These are phyloP conservation scores for Phragmatobia fuliginosa DNA, from an alignment of 2,888 invertebrate species.

Conservation along the genomic window DNA sequence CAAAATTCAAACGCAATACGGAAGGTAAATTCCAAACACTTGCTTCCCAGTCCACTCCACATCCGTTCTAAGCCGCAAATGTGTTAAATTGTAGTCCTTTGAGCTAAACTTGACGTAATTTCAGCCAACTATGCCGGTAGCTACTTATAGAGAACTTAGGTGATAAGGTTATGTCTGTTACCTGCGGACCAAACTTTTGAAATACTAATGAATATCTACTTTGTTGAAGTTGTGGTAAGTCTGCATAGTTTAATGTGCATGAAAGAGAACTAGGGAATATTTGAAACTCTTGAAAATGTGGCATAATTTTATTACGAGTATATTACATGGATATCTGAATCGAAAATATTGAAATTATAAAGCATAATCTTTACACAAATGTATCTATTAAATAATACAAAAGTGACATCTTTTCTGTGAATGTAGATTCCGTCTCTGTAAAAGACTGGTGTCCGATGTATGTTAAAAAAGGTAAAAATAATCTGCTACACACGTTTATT, in stretches of 20 bases:
- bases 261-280: background rate
- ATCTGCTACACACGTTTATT: too few species aligned
- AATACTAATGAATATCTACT: slow-evolving; percentile 17
- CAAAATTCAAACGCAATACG: slow-evolving; percentile 5
- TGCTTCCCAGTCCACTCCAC: slow-evolving; percentile 19
- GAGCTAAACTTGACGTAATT: slow-evolving; percentile 48
- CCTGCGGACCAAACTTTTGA: slow-evolving; percentile 8
- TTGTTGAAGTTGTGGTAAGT: background rate
- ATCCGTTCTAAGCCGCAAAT: slow-evolving; percentile 36
- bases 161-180: slow-evolving; percentile 32
- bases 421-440: too few species aligned
- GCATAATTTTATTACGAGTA: background rate
- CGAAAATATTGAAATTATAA: too few species aligned
- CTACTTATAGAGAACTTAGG: slow-evolving; percentile 28
- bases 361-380: too few species aligned
- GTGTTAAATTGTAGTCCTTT: slow-evolving; percentile 47
- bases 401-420: too few species aligned
- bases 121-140: slow-evolving; percentile 24
- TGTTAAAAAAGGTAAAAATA: too few species aligned
- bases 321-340: too few species aligned
- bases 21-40: slow-evolving; percentile 19
- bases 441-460: too few species aligned
- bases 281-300: background rate
- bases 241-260: background rate
- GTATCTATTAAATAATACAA: too few species aligned